Base-by-base conservation (phyloP, 2,888 invertebrate species). In the Hipparchia semele region DNA sequence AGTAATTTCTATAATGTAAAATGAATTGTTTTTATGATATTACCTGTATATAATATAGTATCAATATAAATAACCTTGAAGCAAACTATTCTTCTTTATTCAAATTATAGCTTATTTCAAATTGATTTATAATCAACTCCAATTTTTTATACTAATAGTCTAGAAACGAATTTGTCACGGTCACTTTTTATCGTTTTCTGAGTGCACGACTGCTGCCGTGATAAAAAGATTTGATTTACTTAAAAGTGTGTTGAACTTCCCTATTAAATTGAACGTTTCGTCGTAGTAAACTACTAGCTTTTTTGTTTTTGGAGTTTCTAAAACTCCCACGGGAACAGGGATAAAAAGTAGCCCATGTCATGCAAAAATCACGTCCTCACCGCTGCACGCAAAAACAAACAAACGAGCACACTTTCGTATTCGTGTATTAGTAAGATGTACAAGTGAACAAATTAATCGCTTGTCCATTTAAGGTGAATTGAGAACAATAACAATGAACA, bases 391-490 rank as follows among this genome's bases (percentile, higher is more conserved):
- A 39, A 39, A 39, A 39, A 39, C 2, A 39, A 39, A 39, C 2
- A 39, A 39, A 39, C 39, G 5, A 39, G 5, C 5, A 39, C 39
- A 39, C 2, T 23, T 39, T 39, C 39, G 5, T 39, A 39, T 39
- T 39, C 39, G 39, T 39, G 3, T 39, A 39, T 39, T 39, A 39
- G 5, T 39, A 39, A 39, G 39, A 4, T 39, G 2, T 39, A 2
- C 39, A 39, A 39, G 39, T 39, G 39, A 39, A 39, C 4, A 39
- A 39, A n/a, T n/a, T n/a, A 83, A 86, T 86, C 77, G 79, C 49
- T 39, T 73, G 79, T 77, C 74, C 85, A 82, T 86, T 86, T 86
- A 84, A 85, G 79, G 77, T 82, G 81, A 84, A 87, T 84, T 85
- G 39, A 39, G 39, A 39, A 2, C 39, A 39, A 39, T 23, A 23